A percentile compares a stretch with the other conserved stretches of the same genome.
These are phyloP conservation scores for Gephyroberyx darwinii DNA, from an alignment of 2,797 vertebrate genomes.

Conservation along the genomic window DNA sequence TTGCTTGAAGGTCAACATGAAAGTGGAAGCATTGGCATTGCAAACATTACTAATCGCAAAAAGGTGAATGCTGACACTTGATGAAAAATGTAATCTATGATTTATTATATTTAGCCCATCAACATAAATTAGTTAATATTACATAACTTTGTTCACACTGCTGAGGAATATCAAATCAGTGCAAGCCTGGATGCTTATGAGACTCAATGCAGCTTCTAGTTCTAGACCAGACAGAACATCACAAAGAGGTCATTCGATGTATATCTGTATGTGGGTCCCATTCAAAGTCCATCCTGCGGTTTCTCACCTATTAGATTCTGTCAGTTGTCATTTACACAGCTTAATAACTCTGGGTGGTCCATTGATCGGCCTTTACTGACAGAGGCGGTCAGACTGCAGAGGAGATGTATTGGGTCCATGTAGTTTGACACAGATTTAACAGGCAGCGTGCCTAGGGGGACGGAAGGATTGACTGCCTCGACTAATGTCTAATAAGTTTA, in stretches of 20 bases:
- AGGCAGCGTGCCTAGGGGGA: slow-evolving; percentile 58
- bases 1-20: too few relatives aligned
- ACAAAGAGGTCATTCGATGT: slow-evolving; percentile 39
- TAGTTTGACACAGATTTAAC: slow-evolving; percentile 71
- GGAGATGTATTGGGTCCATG: slow-evolving; percentile 46
- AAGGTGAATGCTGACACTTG: too few relatives aligned
- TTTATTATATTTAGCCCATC: too few relatives aligned
- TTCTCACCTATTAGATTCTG: slow-evolving; percentile 35
- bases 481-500: slow-evolving; percentile 70
- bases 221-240: slow-evolving; percentile 15
- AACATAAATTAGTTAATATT: too few relatives aligned
- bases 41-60: too few relatives aligned
- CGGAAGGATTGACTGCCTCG: slow-evolving; percentile 59
- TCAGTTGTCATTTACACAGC: slow-evolving; percentile 58
- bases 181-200: background rate
- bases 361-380: slow-evolving; percentile 50
- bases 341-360: slow-evolving; percentile 40
- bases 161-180: background rate
- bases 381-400: slow-evolving; percentile 15
- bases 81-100: too few relatives aligned
- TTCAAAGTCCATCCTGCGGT: background rate
- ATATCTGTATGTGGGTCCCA: background rate
- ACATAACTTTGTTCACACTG: too few relatives aligned
- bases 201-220: slow-evolving; percentile 17
- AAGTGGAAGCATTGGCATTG: too few relatives aligned